Base-by-base conservation (phyloP, 1,140 invertebrate species). In the Neodiprion virginianus region DNA sequence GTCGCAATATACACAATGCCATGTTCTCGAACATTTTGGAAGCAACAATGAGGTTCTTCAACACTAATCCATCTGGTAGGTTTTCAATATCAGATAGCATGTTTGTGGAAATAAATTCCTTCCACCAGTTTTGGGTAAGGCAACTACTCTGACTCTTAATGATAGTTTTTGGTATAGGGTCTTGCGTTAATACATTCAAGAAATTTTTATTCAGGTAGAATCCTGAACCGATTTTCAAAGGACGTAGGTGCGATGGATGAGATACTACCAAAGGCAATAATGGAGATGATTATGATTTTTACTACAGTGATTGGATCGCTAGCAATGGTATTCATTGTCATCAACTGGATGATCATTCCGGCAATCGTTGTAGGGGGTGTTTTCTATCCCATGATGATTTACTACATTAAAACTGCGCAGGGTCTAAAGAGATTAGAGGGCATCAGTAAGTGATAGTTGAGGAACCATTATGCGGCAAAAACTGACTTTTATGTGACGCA, bases 231-330 rank as follows among this genome's bases (percentile, higher is more conserved):
- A 77, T 96, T 95, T 87, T 94, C 94, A 0, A 94, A 94, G 84
- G 95, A 96, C 82, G 90, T 95, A 81, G 95, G 96, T 77, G 92
- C 94, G 28, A 91, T 96, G 77, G 96, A 97, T 86, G 95, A 97
- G 83, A 70, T 91, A 10, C 83, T 98, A 8, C 96, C 96, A 65
- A 89, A 86, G 79, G 85, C 90, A n/a, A 90, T 94, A 79, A 90
- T 95, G 78, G 95, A 96, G 80, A 85, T 88, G 0, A 71, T 90
- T 48, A 92, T 94, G 73, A 81, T 88, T 67, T 81, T 80, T 61
- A 78, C 83, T 2, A 78, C 87, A 17, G 84, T 89, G 80, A 23
- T 79, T 9, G 88, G 85, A 48, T 90, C 92, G 49, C 75, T 93
- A 0, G 77, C 89, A 0, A 84, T 93, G 11, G 88, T 93, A 0